Conservation (phyloP, 2,888 invertebrate genomes). For the Acanthosepion lycidas region DNA sequence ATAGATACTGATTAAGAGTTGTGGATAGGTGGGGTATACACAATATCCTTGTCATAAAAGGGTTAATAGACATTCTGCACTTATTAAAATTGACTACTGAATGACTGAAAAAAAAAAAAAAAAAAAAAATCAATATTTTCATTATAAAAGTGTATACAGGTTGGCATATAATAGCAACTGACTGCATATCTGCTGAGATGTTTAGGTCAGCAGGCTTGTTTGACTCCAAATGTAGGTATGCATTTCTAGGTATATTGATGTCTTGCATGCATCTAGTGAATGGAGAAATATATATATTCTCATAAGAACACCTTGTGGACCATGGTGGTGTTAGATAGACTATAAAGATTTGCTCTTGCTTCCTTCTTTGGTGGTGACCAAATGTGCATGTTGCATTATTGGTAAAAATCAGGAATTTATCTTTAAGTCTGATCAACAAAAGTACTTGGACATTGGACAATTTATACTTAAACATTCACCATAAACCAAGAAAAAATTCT, state of each 20-base stretch:
- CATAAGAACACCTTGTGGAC: not conserved
- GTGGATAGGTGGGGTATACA: not conserved
- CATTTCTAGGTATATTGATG: not conserved
- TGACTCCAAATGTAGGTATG: not conserved
- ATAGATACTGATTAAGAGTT: not conserved
- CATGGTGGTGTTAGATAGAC: too few species aligned
- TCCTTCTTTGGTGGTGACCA: too few species aligned
- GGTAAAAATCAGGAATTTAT: too few species aligned
- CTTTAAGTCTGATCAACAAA: too few species aligned
- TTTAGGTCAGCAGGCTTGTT: not conserved
- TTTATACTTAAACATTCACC: too few species aligned
- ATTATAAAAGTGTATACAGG: not conserved
- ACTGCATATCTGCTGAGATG: not conserved
- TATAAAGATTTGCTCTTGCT: too few species aligned
- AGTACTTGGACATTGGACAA: too few species aligned
- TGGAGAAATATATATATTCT: not conserved
- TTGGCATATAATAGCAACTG: not conserved
- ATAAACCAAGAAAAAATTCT: too few species aligned
- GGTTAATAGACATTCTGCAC: too few species aligned
- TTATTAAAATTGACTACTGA: not conserved
- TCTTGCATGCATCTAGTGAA: not conserved
- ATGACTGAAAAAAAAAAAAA: not conserved
- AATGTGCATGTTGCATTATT: too few species aligned
- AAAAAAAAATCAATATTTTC: not conserved
- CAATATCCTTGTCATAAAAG: not conserved